Evolutionary conservation across 2,113 vertebrate species (phyloP).

Genomic region (Psilopsiagon aymara): DNA sequence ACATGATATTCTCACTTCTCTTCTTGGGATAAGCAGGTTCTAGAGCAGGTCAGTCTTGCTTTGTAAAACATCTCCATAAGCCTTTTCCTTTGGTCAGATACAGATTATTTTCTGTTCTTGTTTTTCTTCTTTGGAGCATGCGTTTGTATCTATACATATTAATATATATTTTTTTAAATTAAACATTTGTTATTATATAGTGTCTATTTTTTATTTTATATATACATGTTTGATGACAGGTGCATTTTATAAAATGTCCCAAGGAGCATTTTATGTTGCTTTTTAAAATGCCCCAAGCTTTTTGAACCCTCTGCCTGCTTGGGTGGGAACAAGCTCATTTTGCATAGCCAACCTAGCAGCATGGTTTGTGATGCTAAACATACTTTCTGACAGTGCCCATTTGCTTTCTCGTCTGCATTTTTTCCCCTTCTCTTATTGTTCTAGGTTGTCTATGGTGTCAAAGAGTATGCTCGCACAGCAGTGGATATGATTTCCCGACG

Average conservation of each 20-base stretch:
- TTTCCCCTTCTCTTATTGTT: not conserved
- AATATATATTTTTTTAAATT: not conserved
- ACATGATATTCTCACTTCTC: accelerated
- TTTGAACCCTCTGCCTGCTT: accelerated
- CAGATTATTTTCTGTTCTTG: not conserved
- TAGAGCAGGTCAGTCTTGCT: accelerated
- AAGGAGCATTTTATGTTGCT: not conserved
- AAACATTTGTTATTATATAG: not conserved
- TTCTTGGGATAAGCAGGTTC: not conserved
- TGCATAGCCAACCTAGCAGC: not conserved
- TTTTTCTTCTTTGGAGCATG: not conserved
- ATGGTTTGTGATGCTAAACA: accelerated
- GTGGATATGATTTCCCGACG: slow-evolving; percentile 92
- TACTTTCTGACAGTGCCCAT: accelerated
- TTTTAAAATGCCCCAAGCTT: not conserved
- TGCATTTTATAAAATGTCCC: accelerated
- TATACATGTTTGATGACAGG: accelerated
- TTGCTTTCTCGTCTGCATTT: not conserved
- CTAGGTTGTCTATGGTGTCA: slow-evolving; percentile 90
- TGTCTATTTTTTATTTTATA: accelerated
- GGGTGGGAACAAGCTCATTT: not conserved
- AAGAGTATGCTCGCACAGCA: slow-evolving; percentile 93
- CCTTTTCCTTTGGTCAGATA: not conserved
- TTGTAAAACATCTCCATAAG: not conserved
- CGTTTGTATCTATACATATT: accelerated